Evolutionary conservation across 2,113 vertebrate species (phyloP), one percentile per base, ranked within the genome.

Genomic region (Egretta garzetta): DNA sequence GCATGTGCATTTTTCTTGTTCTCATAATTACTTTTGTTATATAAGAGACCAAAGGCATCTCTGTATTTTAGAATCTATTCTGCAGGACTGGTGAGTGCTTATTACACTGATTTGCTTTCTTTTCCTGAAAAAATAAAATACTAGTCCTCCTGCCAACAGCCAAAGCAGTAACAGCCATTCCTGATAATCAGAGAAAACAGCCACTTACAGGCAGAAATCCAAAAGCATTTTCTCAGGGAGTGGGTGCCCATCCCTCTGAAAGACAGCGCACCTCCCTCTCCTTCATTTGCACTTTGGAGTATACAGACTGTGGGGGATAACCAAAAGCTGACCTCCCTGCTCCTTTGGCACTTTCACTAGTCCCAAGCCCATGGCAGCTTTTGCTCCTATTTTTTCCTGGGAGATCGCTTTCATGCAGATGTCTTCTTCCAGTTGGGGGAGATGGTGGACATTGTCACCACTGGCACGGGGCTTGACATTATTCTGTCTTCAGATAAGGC

Each of bases 161-260:
- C 27, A 35, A 43, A 70, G 35, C 33, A 72, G 21, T 58, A 39
- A 24, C 17, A 33, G 18, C 12, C 22, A 14, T 80, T 86, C 39
- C 10, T 32, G 10, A 43, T 39, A 72, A 39, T 20, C 39, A 55
- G 12, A 30, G 39, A 37, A 68, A 94, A 58, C 8, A 71, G 19
- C 45, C 35, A 32, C 8, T 70, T 41, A 7, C 22, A 32, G 15
- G 30, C 27, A 89, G 64, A 92, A 88, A 68, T 56, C 10, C 8
- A 17, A 47, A 53, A 32, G 27, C 13, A 4, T 21, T 66, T n/a
- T 58, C 27, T 55, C 0, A 1, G n/a, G 8, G 13, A 19, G 9
- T 14, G 26, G 39, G 20, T 1, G 5, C n/a, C 22, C 28, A 26
- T 28, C 23, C 32, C 11, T 53, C 55, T 50, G 55, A 58, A 66